Conservation (phyloP, 37 sponge, comb jelly and placozoan species). For the Geodia barretti region DNA sequence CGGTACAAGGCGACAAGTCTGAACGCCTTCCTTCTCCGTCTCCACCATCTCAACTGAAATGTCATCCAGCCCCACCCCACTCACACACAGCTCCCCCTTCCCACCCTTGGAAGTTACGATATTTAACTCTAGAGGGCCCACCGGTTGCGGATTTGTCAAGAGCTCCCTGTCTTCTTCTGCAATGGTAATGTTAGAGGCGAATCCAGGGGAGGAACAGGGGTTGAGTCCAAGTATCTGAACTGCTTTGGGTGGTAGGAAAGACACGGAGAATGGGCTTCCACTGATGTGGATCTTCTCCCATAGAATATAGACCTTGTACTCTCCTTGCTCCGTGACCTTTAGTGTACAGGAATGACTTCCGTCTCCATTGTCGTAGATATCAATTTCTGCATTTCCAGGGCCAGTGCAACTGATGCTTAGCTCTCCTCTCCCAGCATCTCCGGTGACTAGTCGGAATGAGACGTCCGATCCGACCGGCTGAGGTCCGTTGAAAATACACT, state of each 20-base stretch:
- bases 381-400: conserved; percentile 1
- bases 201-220: not conserved
- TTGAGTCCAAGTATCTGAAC: conserved; percentile 25
- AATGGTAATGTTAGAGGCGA: conserved; percentile 28
- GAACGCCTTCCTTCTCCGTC: conserved; percentile 19
- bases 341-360: not conserved
- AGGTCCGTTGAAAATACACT: not conserved
- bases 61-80: not conserved
- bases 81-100: conserved; percentile 68
- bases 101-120: conserved; percentile 81
- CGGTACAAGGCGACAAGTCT: conserved; percentile 34
- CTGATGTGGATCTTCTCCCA: conserved; percentile 67
- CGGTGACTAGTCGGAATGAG: not conserved
- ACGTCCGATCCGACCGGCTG: not conserved
- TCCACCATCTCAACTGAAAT: conserved; percentile 61
- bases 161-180: conserved; percentile 6
- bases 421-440: conserved; percentile 30
- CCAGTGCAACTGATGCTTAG: not conserved
- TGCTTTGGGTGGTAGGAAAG: conserved; percentile 37
- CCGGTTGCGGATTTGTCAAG: not conserved
- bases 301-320: conserved; percentile 49
- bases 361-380: not conserved
- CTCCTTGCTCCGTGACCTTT: conserved; percentile 29
- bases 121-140: conserved; percentile 1
- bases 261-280: conserved; percentile 71